phyloP scores from a whole-genome alignment of 2,797 vertebrate genomes.

The Eulemur rubriventer region DNA sequence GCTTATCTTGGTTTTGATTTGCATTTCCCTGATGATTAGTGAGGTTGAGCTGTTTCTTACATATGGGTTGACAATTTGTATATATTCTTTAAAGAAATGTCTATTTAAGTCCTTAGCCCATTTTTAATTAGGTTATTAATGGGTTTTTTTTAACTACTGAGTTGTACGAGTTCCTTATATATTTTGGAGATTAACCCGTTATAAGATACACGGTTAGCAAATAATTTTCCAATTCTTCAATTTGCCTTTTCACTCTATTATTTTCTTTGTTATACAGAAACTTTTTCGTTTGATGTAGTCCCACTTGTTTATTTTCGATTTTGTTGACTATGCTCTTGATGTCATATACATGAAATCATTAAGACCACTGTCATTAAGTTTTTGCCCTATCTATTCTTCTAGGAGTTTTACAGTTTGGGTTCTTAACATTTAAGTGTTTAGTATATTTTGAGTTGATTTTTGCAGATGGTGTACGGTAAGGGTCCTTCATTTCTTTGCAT shows the following conservation, averaged over 20 bases:
- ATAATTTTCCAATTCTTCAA: neutral
- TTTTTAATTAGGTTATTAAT: neutral
- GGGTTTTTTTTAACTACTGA: neutral
- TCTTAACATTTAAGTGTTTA: neutral
- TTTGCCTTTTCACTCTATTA: neutral
- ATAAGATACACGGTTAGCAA: neutral
- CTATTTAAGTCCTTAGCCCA: neutral
- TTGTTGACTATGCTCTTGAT: neutral
- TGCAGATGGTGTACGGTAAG: neutral
- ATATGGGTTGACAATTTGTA: neutral
- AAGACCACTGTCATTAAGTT: neutral
- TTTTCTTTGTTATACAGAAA: neutral
- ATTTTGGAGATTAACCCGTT: neutral
- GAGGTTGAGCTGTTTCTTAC: neutral
- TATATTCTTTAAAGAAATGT: neutral
- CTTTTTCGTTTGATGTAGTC: neutral
- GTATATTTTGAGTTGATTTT: neutral
- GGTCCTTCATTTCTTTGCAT: neutral
- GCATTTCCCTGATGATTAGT: neutral
- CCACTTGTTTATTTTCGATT: neutral
- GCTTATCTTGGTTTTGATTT: neutral
- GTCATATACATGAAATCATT: neutral
- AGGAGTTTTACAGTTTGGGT: neutral
- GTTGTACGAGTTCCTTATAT: neutral
- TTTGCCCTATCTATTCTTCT: neutral